A percentile compares a stretch with the other conserved stretches of the same genome.
Evolutionary conservation across 2,797 vertebrate species (phyloP).

Genomic region (Dermochelys coriacea): DNA sequence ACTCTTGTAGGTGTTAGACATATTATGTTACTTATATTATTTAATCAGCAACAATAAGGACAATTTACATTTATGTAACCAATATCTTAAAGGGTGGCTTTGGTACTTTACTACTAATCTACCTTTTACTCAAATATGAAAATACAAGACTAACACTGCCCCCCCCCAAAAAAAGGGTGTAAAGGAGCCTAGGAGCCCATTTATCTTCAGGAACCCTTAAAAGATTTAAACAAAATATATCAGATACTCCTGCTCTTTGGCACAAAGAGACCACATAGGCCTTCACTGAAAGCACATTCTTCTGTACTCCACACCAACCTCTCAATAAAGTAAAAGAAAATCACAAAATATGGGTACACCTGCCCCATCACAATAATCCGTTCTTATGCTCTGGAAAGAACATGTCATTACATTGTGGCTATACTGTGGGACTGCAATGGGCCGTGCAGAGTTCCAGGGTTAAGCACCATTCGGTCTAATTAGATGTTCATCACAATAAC

Average conservation of each 20-base stretch:
- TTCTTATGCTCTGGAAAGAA: neutral
- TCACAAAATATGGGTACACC: too few species aligned
- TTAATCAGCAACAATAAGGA: too few species aligned
- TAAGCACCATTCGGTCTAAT: neutral
- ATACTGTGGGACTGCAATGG: neutral
- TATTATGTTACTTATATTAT: too few species aligned
- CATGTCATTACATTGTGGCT: neutral
- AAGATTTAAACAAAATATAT: neutral
- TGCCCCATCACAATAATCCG: too few species aligned
- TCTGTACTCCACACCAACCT: too few species aligned
- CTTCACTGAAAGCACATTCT: neutral
- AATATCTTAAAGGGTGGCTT: too few species aligned
- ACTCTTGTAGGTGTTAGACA: neutral
- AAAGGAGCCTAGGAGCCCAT: neutral
- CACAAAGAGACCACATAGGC: neutral
- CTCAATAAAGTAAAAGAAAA: too few species aligned
- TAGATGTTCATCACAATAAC: neutral
- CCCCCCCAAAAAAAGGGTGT: too few species aligned
- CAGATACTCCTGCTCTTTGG: neutral
- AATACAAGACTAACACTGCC: too few species aligned
- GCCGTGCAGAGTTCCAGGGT: neutral
- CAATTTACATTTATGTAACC: too few species aligned
- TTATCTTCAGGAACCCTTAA: neutral
- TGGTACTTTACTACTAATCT: too few species aligned
- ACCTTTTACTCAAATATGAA: too few species aligned